Evolutionary conservation across 2,888 invertebrate genomes (phyloP), one percentile per base, ranked within the genome.

Genomic region (Parnassius smintheus): DNA sequence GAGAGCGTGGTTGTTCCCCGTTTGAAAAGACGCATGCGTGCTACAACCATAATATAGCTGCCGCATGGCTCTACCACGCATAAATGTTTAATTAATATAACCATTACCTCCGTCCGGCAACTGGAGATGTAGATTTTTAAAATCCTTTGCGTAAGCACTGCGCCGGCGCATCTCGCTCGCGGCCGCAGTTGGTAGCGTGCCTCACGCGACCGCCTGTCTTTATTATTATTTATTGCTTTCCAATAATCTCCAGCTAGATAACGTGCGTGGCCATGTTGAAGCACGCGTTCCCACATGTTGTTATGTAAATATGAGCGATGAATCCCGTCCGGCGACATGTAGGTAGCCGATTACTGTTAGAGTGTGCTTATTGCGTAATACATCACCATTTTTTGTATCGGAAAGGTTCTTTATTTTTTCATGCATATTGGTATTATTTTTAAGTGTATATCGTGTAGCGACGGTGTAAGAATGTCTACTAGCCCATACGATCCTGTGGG

Each of bases 141-240:
- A 35, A 59, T 65, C 65, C 45, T 54, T 50, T 66, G 68, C 70
- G 48, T 60, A 46, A n/a, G 42, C 54, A 35, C 4, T 41, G 46
- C 62, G 59, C 56, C 58, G 64, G 68, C 60, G 54, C 54, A 25
- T 58, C 57, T 45, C 61, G 56, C 59, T 61, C 65, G 65, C 71
- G 75, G 76, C 75, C 75, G 77, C 80, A 73, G 86, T 90, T 80
- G 88, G 86, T 90, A 81, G 88, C 89, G 89, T 90, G 89, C 83
- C 74, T 83, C 89, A 90, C 89, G 89, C 89, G 78, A 75, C 78
- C 70, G 70, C 80, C 74, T 79, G 83, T 82, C 80, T 88, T 86
- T 86, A 87, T 86, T 90, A 89, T 90, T 90, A 90, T 91, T 89
- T 90, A 90, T 88, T 88, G 81, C 82, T 81, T 81, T 82, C 83